These are phyloP conservation scores for Alligator mississippiensis DNA, from an alignment of 2,113 vertebrate species.

Conservation along the genomic window DNA sequence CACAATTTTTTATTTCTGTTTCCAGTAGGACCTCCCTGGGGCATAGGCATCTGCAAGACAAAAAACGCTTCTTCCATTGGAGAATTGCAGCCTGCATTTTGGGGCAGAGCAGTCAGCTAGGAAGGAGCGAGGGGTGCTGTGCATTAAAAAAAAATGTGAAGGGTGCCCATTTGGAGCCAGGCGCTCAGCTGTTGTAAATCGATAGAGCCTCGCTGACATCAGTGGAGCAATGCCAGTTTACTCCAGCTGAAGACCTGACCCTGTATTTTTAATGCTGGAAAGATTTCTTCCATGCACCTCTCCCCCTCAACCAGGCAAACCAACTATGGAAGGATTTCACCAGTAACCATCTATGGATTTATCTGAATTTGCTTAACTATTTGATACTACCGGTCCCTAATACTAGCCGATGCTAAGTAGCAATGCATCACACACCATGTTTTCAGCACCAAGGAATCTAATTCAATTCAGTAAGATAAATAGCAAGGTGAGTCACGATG, in stretches of 20 bases:
- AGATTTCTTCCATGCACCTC: not conserved
- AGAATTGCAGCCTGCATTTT: not conserved
- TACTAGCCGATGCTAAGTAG: not conserved
- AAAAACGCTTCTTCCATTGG: not conserved
- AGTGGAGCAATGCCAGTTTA: not conserved
- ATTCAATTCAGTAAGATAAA: not conserved
- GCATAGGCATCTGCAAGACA: not conserved
- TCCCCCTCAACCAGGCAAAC: not conserved
- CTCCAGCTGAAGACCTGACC: not conserved
- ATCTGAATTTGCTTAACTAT: not conserved
- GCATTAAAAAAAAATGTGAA: not conserved
- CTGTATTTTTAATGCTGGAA: constrained; percentile 3
- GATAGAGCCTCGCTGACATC: rapidly evolving
- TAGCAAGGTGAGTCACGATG: not conserved
- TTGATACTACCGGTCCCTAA: not conserved
- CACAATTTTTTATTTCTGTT: not conserved
- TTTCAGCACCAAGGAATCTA: not conserved
- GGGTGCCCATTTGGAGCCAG: not conserved
- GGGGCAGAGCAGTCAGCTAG: not conserved
- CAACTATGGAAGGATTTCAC: constrained; percentile 8
- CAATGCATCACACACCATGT: not conserved
- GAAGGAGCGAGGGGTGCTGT: not conserved
- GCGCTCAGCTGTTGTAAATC: not conserved
- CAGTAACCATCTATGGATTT: not conserved
- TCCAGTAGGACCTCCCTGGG: not conserved